Percentiles rank a stretch among this genome's conserved stretches.
These are phyloP conservation scores for Clostera curtula DNA, from an alignment of 2,888 invertebrate genomes.

Conservation along the genomic window DNA sequence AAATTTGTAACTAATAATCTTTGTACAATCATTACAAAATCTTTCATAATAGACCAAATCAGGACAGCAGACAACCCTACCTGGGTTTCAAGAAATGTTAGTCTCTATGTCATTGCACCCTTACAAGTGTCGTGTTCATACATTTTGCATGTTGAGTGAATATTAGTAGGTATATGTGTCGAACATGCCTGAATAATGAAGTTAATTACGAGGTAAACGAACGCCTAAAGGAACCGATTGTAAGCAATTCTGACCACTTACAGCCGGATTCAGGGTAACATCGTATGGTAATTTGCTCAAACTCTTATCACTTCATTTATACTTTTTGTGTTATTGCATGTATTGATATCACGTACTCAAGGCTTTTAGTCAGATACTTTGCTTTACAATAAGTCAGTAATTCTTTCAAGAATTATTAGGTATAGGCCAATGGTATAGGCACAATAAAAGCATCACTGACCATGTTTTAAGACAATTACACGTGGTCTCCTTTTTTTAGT, in stretches of 20 bases:
- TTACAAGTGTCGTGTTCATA: background rate
- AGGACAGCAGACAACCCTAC: no score
- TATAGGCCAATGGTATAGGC: no score
- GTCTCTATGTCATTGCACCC: background rate
- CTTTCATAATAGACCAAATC: no score
- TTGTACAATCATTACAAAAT: no score
- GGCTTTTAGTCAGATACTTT: no score
- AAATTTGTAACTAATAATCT: background rate
- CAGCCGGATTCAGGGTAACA: constrained; percentile 11
- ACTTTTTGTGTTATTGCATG: no score
- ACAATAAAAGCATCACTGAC: no score
- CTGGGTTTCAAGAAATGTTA: background rate
- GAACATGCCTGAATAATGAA: constrained; percentile 10
- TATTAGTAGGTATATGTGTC: background rate
- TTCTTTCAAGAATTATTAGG: no score
- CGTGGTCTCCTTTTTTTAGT: no score
- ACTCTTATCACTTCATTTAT: constrained; percentile 20
- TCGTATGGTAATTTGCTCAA: constrained; percentile 18
- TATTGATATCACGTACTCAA: no score
- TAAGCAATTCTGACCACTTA: constrained; percentile 13
- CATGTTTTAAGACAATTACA: no score
- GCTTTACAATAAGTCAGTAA: no score
- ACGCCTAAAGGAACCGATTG: constrained; percentile 11
- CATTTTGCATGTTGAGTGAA: background rate
- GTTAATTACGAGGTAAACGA: constrained; percentile 11